Conservation (phyloP, 1,140 invertebrate genomes). For the Nylanderia fulva region DNA sequence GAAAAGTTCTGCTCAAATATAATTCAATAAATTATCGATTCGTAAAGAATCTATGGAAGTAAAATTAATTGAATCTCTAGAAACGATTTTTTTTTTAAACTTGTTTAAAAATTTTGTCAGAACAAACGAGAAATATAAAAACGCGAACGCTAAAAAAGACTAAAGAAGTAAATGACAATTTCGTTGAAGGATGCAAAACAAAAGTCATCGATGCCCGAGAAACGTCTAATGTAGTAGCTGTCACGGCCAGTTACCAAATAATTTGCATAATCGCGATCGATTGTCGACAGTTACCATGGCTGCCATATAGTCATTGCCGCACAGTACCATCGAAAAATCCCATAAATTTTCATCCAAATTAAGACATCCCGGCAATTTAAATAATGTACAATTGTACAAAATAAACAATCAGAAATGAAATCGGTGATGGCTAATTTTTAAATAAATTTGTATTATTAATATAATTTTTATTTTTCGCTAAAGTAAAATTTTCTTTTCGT, state of each 20-base stretch:
- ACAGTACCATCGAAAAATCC: constrained; percentile 54
- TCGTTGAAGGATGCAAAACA: constrained; percentile 59
- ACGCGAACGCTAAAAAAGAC: background rate
- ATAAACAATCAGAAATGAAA: background rate
- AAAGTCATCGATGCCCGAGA: constrained; percentile 75
- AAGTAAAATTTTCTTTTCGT: background rate
- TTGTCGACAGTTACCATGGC: constrained; percentile 68
- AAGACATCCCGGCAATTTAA: background rate
- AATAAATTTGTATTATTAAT: background rate
- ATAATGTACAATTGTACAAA: background rate
- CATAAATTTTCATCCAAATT: constrained; percentile 29
- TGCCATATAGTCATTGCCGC: constrained; percentile 54
- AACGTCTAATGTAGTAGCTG: constrained; percentile 73
- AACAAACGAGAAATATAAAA: background rate
- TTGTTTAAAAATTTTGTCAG: background rate
- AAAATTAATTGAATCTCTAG: background rate
- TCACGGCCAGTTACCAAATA: constrained; percentile 77
- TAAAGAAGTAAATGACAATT: constrained; percentile 11
- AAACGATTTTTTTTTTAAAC: background rate
- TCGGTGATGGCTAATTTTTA: background rate
- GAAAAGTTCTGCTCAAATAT: background rate
- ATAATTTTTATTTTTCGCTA: background rate
- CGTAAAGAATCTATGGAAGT: too few species aligned
- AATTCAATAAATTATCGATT: background rate
- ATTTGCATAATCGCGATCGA: constrained; percentile 80